Evolutionary conservation across 2,888 invertebrate genomes (phyloP), one percentile per base, ranked within the genome.

Genomic region (Idaea dimidiata): DNA sequence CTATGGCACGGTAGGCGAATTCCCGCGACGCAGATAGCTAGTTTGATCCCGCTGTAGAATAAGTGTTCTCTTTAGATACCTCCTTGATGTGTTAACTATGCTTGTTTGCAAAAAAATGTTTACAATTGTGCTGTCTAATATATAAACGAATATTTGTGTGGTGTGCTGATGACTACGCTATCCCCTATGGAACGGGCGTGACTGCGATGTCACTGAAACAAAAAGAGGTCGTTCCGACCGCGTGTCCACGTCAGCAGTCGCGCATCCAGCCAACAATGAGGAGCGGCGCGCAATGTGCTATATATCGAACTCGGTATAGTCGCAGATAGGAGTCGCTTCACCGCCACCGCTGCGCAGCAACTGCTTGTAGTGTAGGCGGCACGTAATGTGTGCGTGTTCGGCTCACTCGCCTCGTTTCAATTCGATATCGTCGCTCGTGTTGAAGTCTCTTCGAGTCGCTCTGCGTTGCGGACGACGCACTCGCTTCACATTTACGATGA

Each of bases 341-440:
- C 73, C 74, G 70, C 66, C 59, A 64, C 61, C 69, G 58, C 60
- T 67, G 60, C 60, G 62, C 63, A 31, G 57, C 58, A 61, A 61
- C 66, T 66, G 69, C 68, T 68, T 78, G 43, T 43, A 43, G 8
- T 81, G 86, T 87, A 84, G 85, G 84, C 81, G 86, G 84, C 89
- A 90, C 84, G 88, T 84, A 84, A 84, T 84, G 81, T 83, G 83
- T 85, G 88, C 89, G 88, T 88, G 90, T 79, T 84, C 56, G 84
- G 79, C 73, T 78, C 84, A 79, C 73, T 78, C 80, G 74, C 73
- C 76, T 71, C 75, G 76, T 77, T 79, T 79, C 81, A 78, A 72
- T 79, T 78, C 78, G 78, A 76, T 79, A 81, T 79, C 84, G 79
- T 79, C 43, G 43, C 14, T 56, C 82, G 82, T 80, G 81, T 80